Evolutionary conservation across 1,140 invertebrate genomes (phyloP), one percentile per base, ranked within the genome.

Genomic region (Colletes gigas): DNA sequence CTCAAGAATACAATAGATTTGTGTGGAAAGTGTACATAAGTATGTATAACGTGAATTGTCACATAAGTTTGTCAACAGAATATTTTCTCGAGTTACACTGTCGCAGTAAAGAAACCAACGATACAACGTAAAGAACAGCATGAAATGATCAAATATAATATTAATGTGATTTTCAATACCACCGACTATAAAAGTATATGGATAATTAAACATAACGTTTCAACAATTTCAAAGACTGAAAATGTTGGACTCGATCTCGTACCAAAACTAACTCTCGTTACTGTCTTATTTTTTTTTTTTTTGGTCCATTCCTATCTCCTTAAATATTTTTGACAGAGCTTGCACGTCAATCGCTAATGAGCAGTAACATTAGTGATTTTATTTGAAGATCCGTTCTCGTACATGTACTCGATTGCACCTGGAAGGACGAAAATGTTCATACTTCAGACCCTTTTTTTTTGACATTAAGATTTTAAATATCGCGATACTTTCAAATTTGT

Each of bases 241-340:
- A 39, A 39, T 7, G 21, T 44, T 44, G 30, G 41, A 68, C 39
- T 57, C 21, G 55, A 71, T 71, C 30, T 62, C 44, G 30, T 62
- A 70, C n/a, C 17, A 71, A 71, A 63, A 70, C 1, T 15, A 69
- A 55, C 15, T 54, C 47, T 21, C 39, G 52, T 63, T 52, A 76
- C 44, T 17, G 19, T 54, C 39, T 50, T 50, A 63, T 54, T 57
- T 57, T 62, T 62, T 52, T 54, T 19, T 19, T 41, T 62, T 62
- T 68, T 60, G 78, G 78, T 75, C 78, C 78, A 80, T 80, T 75
- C 78, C 78, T 80, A 75, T 68, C 72, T 75, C 75, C 63, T 68
- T 41, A 80, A 67, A 62, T 75, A 75, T 60, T 66, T 68, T 75
- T 39, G 78, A 60, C 4, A 72, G 70, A 80, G 78, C 78, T 74